Base-by-base conservation (phyloP, 2,888 invertebrate species). In the Melikaiella ostensackeni region DNA sequence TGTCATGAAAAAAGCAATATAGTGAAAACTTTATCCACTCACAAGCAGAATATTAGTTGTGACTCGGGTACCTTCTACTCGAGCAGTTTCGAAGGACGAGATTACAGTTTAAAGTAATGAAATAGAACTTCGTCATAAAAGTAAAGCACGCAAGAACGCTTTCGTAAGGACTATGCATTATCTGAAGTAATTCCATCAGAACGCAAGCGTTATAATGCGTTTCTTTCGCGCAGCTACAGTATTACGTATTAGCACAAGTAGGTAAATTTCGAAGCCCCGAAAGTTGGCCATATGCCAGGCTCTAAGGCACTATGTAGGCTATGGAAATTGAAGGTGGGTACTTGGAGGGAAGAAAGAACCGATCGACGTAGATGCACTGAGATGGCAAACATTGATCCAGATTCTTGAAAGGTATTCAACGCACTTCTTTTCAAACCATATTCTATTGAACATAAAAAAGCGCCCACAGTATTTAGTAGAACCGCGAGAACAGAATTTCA, bases 221-320 rank as follows among this genome's bases (percentile, higher is more conserved):
- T 87, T 87, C 87, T 87, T 88, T 82, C 81, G 79, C 79, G 75
- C 46, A 57, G 62, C 79, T 77, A 78, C 80, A 84, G 83, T 84
- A 84, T 86, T 84, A 81, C 83, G 83, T 86, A 87, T 85, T 85
- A 86, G 85, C 84, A 83, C 85, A 85, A 88, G 86, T 86, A 85
- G 87, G 86, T 86, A 86, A 87, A 88, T 88, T 86, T 85, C 80
- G 80, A 81, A 80, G 83, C 80, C 79, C 81, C 77, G 78, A 79
- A 82, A 81, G 84, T 84, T 86, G 86, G 86, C 84, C 57, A 50
- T 5, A 4, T 5, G 80, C 86, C 86, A 86, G 79, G 79, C 70
- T 77, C 77, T 81, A 81, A 77, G 77, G 80, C 77, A 61, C 74
- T 79, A 63, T 75, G 61, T 75, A 66, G 79, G 46, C 62, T 76